phyloP scores from a whole-genome alignment of 1,140 invertebrate genomes.

The Zaprionus africanus region DNA sequence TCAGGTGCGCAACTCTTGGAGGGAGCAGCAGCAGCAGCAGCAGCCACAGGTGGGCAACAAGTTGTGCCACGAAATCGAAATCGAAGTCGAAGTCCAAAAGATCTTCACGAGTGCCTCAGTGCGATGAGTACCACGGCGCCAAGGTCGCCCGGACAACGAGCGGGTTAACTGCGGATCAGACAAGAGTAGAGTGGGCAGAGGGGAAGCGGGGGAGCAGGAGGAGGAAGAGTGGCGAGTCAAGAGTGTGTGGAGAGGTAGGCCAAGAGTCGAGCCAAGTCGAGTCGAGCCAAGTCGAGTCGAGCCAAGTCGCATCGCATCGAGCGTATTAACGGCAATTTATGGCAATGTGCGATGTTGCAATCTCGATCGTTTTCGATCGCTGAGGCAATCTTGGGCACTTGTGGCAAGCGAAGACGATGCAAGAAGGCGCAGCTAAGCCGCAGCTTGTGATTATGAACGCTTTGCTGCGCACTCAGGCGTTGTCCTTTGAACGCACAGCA shows the following conservation, averaged over 20 bases:
- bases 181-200: neutral
- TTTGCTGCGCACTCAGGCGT: conserved; percentile 28
- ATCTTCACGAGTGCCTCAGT: conserved; percentile 25
- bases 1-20: conserved; percentile 49
- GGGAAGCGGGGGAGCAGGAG: conserved; percentile 7
- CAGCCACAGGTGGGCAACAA: conserved; percentile 61
- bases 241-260: neutral
- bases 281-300: no score
- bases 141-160: conserved; percentile 40
- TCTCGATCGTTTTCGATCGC: conserved; percentile 14
- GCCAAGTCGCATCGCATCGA: neutral
- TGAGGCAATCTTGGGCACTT: conserved; percentile 18
- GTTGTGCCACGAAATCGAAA: conserved; percentile 35
- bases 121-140: neutral
- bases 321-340: conserved; percentile 69
- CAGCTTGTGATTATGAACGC: conserved; percentile 31
- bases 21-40: conserved; percentile 20
- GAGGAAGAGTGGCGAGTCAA: neutral
- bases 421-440: conserved; percentile 24
- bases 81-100: conserved; percentile 29
- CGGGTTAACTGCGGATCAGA: conserved; percentile 46
- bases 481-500: conserved; percentile 54
- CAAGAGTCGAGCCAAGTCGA: neutral
- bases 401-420: conserved; percentile 23
- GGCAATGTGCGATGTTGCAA: conserved; percentile 61